Percentiles rank a stretch among this genome's conserved stretches.
Conservation (phyloP, 92 coral and sea anemone species). For the Umimayanthus chanpuru region DNA sequence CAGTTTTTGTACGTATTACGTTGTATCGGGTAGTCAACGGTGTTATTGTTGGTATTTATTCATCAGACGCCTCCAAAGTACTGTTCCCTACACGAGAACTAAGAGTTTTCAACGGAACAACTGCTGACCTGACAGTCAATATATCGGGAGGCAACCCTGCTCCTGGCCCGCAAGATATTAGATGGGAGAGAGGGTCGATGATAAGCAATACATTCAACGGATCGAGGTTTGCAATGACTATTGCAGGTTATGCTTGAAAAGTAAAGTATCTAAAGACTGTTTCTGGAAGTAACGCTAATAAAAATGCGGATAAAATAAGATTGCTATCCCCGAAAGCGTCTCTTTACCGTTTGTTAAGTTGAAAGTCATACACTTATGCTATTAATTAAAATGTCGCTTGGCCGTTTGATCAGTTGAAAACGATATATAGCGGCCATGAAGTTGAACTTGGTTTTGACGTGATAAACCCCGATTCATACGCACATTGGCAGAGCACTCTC, state of each 20-base stretch:
- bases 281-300: neutral
- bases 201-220: neutral
- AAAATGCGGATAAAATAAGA: no score
- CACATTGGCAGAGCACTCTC: no score
- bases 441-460: no score
- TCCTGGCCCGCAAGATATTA: constrained; percentile 20
- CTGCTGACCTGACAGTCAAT: constrained; percentile 18
- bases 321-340: no score
- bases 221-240: constrained; percentile 10
- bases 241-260: neutral
- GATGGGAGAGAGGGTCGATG: constrained; percentile 19
- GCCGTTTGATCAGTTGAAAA: no score
- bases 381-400: no score
- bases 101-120: constrained; percentile 17
- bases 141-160: constrained; percentile 40
- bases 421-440: no score
- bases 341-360: no score
- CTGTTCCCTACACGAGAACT: constrained; percentile 1
- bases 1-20: neutral
- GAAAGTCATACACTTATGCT: no score
- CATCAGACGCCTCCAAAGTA: constrained; percentile 26
- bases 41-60: neutral
- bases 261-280: no score
- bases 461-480: no score
- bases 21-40: neutral